Evolutionary conservation across 2,888 invertebrate genomes (phyloP), one percentile per base, ranked within the genome.

Genomic region (Reticulitermes lucifugus): DNA sequence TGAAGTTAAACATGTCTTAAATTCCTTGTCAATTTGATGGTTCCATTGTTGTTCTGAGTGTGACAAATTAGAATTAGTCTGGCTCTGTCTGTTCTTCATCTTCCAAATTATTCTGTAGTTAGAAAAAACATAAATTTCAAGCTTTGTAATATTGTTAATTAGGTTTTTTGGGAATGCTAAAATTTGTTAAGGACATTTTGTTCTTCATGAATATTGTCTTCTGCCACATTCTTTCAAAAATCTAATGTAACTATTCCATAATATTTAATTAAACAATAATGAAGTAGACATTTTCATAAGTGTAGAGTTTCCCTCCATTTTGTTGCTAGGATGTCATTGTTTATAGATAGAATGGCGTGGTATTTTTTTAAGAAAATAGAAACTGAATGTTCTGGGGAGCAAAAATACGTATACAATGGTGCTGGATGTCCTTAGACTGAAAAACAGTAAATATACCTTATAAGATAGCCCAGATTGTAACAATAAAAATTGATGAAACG

Each of bases 331-430:
- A 46, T 46, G 81, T 81, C 81, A 65, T 18, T 81, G 81, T 81
- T 81, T 81, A 70, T 81, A 81, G 70, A 70, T 81, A 81, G 81
- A 81, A 22, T 46, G 81, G 81, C 22, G 18, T 70, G 81, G 81
- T 81, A 81, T 81, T 70, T 81, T 81, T 81, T 81, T 81, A 81
- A 70, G 81, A 81, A 81, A 81, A 81, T n/a, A 43, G 81, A 81
- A 81, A 81, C 41, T 70, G 81, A 81, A 43, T 81, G 81, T 60
- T 70, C 46, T 81, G 81, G 81, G 81, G 81, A 81, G 81, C 81
- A 81, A 81, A 81, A 81, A 81, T 81, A 81, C 81, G 81, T 81
- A 81, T 81, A 81, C 43, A 81, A 81, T 81, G 81, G 81, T 81
- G 81, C 81, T 81, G 81, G 81, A 81, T 81, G 81, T 81, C 43